Percentiles rank a stretch among this genome's conserved stretches.
These are phyloP conservation scores for Cyanoliseus patagonus DNA, from an alignment of 2,113 vertebrate species.

Conservation along the genomic window DNA sequence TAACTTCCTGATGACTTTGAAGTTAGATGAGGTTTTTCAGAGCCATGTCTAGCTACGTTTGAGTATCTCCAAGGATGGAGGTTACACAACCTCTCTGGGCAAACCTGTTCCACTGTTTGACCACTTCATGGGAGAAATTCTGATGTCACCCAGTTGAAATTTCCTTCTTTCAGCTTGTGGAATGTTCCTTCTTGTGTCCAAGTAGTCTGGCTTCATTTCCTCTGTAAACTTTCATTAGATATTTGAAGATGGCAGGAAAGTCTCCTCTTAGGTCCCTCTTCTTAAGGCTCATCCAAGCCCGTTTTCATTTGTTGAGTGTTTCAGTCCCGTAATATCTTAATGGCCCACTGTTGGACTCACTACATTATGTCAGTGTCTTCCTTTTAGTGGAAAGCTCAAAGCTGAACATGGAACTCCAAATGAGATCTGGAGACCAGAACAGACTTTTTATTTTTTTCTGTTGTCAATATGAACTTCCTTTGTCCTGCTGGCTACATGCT, in stretches of 20 bases:
- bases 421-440: background rate
- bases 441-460: background rate
- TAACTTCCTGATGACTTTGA: background rate
- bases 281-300: background rate
- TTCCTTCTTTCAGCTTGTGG: background rate
- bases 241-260: background rate
- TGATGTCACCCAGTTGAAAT: background rate
- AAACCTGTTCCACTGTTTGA: background rate
- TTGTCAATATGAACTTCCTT: background rate
- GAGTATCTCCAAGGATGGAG: background rate
- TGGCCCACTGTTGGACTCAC: background rate
- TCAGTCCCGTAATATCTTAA: background rate
- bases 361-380: background rate
- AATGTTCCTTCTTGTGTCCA: background rate
- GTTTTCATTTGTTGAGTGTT: background rate
- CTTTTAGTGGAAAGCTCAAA: background rate
- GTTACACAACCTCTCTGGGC: background rate
- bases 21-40: background rate
- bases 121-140: background rate
- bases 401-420: background rate
- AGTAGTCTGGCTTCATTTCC: background rate
- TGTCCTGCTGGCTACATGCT: background rate
- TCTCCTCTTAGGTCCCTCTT: background rate
- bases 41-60: background rate
- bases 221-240: background rate